These are phyloP conservation scores for Loris lydekkerianus DNA, from an alignment of 2,797 vertebrate species.

Conservation along the genomic window DNA sequence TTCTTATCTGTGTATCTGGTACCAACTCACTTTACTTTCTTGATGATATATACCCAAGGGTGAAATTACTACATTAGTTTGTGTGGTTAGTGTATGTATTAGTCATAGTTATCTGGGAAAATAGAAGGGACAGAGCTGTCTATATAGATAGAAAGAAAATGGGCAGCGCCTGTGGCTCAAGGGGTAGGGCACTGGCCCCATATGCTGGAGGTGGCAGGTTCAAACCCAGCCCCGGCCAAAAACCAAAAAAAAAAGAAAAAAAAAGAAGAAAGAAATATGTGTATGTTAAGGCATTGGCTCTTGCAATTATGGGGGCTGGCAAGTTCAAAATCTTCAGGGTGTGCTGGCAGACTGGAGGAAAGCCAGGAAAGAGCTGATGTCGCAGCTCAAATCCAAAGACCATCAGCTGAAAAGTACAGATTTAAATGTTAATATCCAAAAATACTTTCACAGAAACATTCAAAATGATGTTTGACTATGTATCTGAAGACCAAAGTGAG, in stretches of 20 bases:
- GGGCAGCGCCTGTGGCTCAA: too few relatives aligned
- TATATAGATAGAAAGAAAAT: neutral
- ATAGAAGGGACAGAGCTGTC: neutral
- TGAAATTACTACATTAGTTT: neutral
- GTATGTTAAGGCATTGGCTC: neutral
- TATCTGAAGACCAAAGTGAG: neutral
- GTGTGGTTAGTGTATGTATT: neutral
- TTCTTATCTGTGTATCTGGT: neutral
- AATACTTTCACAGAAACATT: neutral
- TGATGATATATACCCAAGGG: too few relatives aligned
- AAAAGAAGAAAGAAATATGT: neutral
- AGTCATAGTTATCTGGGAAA: neutral
- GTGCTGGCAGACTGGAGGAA: neutral
- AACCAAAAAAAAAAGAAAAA: too few relatives aligned
- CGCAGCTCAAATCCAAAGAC: neutral
- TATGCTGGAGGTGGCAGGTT: too few relatives aligned
- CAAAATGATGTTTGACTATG: neutral
- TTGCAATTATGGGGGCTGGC: neutral
- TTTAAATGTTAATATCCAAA: slow-evolving; percentile 2
- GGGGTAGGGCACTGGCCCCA: too few relatives aligned
- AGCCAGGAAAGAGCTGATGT: neutral
- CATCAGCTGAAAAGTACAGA: neutral
- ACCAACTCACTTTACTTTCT: neutral
- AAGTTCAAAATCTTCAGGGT: neutral
- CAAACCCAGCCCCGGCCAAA: too few relatives aligned